phyloP scores from a whole-genome alignment of 2,888 invertebrate species.

The Cataglyphis cursor region DNA sequence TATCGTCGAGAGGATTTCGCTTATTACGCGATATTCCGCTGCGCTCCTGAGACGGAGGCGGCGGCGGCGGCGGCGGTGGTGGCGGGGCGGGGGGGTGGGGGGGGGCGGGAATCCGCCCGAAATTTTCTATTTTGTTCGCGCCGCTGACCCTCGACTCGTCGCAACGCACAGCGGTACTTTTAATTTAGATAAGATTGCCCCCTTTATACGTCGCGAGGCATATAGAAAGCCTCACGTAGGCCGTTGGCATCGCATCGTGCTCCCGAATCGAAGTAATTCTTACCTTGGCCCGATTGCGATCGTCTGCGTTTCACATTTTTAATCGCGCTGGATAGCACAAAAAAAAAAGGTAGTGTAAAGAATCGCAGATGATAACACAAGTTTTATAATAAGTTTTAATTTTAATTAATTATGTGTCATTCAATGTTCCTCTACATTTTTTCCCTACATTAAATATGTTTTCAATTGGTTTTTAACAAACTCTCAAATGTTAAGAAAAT shows the following conservation, averaged over 20 bases:
- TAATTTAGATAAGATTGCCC: conserved; percentile 83
- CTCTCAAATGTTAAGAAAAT: background rate
- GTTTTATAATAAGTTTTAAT: background rate
- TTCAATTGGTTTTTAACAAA: background rate
- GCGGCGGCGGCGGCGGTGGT: conserved; percentile 2
- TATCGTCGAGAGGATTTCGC: conserved; percentile 81
- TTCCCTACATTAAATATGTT: background rate
- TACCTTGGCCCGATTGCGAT: conserved; percentile 33
- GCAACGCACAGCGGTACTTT: conserved; percentile 71
- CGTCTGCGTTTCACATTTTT: conserved; percentile 27
- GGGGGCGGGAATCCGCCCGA: conserved; percentile 74
- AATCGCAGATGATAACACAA: background rate
- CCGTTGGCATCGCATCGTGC: conserved; percentile 27
- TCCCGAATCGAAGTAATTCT: conserved; percentile 57
- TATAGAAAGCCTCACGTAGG: conserved; percentile 59
- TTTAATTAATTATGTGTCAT: background rate
- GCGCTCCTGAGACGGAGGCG: conserved; percentile 48
- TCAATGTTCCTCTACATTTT: background rate
- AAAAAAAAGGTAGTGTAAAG: conserved; percentile 6
- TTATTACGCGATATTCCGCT: conserved; percentile 81
- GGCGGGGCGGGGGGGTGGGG: too few species aligned
- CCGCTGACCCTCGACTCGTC: conserved; percentile 73
- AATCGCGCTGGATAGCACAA: conserved; percentile 12
- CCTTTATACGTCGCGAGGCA: conserved; percentile 53
- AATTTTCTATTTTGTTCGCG: conserved; percentile 81